phyloP scores from a whole-genome alignment of 2,888 invertebrate genomes.

The Coenonympha glycerion region DNA sequence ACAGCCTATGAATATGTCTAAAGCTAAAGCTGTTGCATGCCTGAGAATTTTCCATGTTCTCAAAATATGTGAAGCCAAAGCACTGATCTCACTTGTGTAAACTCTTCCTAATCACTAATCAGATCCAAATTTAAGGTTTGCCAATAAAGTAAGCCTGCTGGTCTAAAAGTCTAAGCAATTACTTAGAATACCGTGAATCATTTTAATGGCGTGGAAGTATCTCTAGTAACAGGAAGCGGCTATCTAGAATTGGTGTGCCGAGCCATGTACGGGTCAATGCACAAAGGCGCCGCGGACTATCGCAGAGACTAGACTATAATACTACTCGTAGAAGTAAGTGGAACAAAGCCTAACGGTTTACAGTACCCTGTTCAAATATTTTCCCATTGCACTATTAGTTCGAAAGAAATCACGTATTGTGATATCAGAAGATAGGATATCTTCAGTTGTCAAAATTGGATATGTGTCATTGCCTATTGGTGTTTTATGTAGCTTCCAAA shows the following conservation, averaged over 20 bases:
- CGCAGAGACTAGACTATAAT: slow-evolving; percentile 26
- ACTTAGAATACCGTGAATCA: not conserved
- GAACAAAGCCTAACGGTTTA: slow-evolving; percentile 50
- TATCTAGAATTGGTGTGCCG: slow-evolving; percentile 45
- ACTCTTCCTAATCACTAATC: no score
- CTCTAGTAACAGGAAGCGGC: not conserved
- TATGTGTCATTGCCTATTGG: no score
- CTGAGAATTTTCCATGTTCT: no score
- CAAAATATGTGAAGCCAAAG: no score
- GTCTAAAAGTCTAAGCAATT: not conserved
- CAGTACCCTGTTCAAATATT: slow-evolving; percentile 52
- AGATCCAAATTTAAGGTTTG: no score
- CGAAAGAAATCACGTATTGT: not conserved
- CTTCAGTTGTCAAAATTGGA: no score
- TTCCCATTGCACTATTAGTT: slow-evolving; percentile 14
- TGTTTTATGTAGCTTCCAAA: no score
- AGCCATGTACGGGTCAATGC: slow-evolving; percentile 67
- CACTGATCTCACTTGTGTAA: no score
- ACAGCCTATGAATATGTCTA: no score
- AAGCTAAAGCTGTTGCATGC: no score
- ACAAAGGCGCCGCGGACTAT: slow-evolving; percentile 60
- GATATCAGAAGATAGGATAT: not conserved
- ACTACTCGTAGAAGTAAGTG: slow-evolving; percentile 18
- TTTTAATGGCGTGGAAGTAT: slow-evolving; percentile 1
- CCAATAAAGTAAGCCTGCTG: no score